These are phyloP conservation scores for Xestobium rufovillosum DNA, from an alignment of 2,888 invertebrate species.

Conservation along the genomic window DNA sequence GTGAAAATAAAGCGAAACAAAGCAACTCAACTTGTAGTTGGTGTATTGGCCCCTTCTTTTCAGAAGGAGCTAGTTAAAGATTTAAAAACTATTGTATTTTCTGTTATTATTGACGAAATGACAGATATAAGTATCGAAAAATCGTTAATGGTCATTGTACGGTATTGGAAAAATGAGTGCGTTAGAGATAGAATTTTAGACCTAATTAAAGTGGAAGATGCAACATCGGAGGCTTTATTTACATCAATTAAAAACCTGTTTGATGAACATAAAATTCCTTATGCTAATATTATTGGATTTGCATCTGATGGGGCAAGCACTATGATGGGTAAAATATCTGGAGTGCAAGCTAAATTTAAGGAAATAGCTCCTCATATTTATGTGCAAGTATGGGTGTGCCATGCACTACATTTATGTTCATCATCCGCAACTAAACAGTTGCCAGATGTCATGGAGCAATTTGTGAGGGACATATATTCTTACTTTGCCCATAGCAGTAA, in stretches of 20 bases:
- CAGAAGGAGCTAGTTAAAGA: background rate
- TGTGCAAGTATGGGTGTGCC: background rate
- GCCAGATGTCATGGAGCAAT: conserved; percentile 1
- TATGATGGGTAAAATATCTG: conserved; percentile 2
- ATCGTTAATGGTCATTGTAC: background rate
- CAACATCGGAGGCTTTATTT: conserved; percentile 1
- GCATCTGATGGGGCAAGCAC: conserved; percentile 2
- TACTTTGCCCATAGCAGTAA: conserved; percentile 15
- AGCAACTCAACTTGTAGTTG: conserved; percentile 2
- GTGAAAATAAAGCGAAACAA: conserved; percentile 1
- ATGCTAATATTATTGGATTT: background rate
- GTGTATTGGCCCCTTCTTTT: background rate
- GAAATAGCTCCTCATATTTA: background rate
- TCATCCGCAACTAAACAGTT: conserved; percentile 4
- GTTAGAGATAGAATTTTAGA: background rate
- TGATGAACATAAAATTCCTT: conserved; percentile 2
- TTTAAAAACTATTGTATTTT: background rate
- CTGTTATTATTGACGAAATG: conserved; percentile 6
- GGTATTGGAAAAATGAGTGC: background rate
- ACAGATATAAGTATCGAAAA: conserved; percentile 3
- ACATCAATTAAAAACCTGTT: background rate
- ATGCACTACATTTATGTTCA: conserved; percentile 3
- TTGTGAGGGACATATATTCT: conserved; percentile 10
- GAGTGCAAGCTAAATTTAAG: conserved; percentile 1
- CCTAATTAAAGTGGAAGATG: conserved; percentile 5